Base-by-base conservation (phyloP, 2,888 invertebrate genomes). In the Cantharis rustica region DNA sequence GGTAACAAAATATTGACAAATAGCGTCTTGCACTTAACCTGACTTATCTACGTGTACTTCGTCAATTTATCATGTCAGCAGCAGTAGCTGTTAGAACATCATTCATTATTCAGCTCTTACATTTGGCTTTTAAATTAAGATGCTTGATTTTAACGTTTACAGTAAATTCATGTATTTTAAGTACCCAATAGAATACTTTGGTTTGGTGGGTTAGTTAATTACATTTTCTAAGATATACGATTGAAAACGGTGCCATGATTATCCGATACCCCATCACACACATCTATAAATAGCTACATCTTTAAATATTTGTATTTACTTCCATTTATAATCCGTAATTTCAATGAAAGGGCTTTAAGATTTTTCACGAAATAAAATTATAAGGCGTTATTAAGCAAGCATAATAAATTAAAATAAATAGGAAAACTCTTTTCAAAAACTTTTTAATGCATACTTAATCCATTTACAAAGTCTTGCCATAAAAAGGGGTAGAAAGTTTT, bases 61-160 rank as follows among this genome's bases (percentile, higher is more conserved):
- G 26, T 20, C 27, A 64, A 74, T 74, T 74, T 70, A 74, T 74
- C 70, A 74, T 66, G 64, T 63, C 74, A 47, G 70, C 74, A 69
- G 64, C 74, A 74, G 74, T 61, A 63, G 63, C 69, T 70, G 70
- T 74, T 74, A 47, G 69, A 74, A 74, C 69, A 70, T 74, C 74
- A 16, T 47, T 74, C 74, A 74, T 70, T 74, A 74, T 70, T 74
- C 70, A 74, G 20, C 74, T 47, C 27, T 73, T 68, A 26, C 72
- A 68, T 27, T 20, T 68, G 61, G 61, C 68, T 16, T 68, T 73
- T 16, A 69, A 61, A 73, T 73, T 69, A n/a, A 47, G 47, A 47
- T 47, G 47, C 47, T 47, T 5, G n/a, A 47, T 47, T 47, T 47
- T 47, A 47, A 47, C 47, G 47, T 47, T 47, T 47, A 47, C 47